Evolutionary conservation across 2,113 vertebrate species (phyloP).

Genomic region (Abramis brama): DNA sequence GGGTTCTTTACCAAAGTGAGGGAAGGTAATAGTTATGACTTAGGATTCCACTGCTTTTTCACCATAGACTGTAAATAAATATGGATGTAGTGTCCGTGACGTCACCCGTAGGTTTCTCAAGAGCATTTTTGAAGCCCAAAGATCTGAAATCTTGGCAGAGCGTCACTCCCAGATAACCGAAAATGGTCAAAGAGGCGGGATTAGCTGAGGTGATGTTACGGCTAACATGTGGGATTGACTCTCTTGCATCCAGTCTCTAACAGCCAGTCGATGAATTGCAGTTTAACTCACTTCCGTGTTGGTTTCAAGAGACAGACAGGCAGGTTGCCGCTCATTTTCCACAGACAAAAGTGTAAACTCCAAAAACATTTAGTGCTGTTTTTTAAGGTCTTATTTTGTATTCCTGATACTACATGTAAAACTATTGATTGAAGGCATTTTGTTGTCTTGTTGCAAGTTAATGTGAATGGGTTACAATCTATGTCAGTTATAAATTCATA

Average conservation of each 20-base stretch:
- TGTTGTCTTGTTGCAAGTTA: not conserved
- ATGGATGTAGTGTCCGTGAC: too few relatives aligned
- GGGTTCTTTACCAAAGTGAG: not conserved
- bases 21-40: not conserved
- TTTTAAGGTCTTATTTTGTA: not conserved
- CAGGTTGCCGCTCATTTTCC: not conserved
- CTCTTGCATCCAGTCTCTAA: too few relatives aligned
- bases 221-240: too few relatives aligned
- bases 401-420: not conserved
- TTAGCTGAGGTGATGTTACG: too few relatives aligned
- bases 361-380: not conserved
- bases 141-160: too few relatives aligned
- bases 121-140: too few relatives aligned
- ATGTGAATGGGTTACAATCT: not conserved
- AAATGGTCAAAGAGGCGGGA: too few relatives aligned
- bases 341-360: not conserved
- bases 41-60: not conserved
- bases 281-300: too few relatives aligned
- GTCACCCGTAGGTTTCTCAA: too few relatives aligned
- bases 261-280: too few relatives aligned
- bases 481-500: not conserved
- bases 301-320: too few relatives aligned
- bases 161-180: too few relatives aligned
- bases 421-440: not conserved
- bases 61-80: not conserved